Evolutionary conservation across 2,797 vertebrate genomes (phyloP).

Genomic region (Danio jaintianensis): DNA sequence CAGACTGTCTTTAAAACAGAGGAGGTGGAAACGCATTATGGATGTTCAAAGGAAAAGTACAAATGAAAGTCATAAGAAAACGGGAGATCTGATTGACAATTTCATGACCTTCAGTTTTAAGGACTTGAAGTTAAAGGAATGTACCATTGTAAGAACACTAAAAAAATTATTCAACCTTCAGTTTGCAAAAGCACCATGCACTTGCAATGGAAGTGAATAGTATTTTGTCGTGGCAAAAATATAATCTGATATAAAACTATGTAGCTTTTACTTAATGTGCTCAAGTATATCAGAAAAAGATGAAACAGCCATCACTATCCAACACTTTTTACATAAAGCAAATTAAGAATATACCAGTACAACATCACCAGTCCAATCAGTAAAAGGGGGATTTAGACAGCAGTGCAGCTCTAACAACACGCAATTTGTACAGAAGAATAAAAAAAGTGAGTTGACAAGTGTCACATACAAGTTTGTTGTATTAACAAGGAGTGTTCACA

Average conservation of each 20-base stretch:
- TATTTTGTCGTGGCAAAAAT: too few species aligned
- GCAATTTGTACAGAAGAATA: too few species aligned
- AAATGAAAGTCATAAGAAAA: background rate
- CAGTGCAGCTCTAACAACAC: too few species aligned
- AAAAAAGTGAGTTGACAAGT: too few species aligned
- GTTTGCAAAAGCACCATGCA: background rate
- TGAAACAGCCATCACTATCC: too few species aligned
- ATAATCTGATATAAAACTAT: background rate
- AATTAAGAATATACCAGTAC: too few species aligned
- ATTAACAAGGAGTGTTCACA: too few species aligned
- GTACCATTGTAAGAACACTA: background rate
- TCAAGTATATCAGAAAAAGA: background rate
- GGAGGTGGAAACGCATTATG: conserved; percentile 3
- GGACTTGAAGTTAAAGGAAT: background rate
- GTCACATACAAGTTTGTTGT: too few species aligned
- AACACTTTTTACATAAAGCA: too few species aligned
- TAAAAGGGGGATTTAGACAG: too few species aligned
- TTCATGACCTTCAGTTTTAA: background rate
- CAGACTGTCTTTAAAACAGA: background rate
- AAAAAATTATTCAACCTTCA: background rate
- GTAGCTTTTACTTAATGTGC: background rate
- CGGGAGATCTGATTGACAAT: background rate
- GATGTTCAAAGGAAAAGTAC: background rate
- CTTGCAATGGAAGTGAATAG: too few species aligned
- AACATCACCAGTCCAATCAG: too few species aligned